Base-by-base conservation (phyloP, 2,888 invertebrate species). In the Philereme transversata region DNA sequence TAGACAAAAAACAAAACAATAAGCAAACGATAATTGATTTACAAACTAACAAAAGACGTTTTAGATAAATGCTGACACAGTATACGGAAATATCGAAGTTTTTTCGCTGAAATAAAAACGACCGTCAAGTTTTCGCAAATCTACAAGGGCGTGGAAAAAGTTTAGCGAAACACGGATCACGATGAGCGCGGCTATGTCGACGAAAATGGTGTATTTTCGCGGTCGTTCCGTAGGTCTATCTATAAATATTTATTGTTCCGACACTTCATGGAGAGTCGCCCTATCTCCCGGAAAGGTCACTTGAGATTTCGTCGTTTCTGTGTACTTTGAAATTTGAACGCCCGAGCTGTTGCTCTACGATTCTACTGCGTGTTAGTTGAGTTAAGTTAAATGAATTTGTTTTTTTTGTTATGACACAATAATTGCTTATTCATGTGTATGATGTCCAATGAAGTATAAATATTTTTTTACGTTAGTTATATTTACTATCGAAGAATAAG, bases 191-290 rank as follows among this genome's bases (percentile, higher is more conserved):
- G 45, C 49, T 51, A 53, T 60, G 9, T 38, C 34, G 7, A 11
- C 6, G 49, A n/a, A n/a, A n/a, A n/a, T n/a, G n/a, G n/a, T n/a
- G n/a, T n/a, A n/a, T n/a, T n/a, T n/a, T 57, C 48, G 41, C 38
- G 57, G 45, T 48, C 35, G 52, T 59, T 60, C 46, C 55, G 60
- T 70, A 65, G 62, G 35, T 65, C 51, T 35, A 56, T 71, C 69
- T 78, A 79, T 80, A 77, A 81, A 79, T 79, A 81, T 81, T 74
- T 74, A 78, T 70, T 65, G 72, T 66, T 64, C 47, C 66, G 70
- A 67, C 71, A 70, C 70, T 63, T 62, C 4, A 38, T 44, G 36
- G 52, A 57, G 59, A 67, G 62, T 46, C 59, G 68, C 58, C 67
- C 64, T 71, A 67, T 75, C 70, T 69, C 66, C 50, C 66, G 71